Evolutionary conservation across 1,140 invertebrate genomes (phyloP).

Genomic region (Drosophila nikananu): DNA sequence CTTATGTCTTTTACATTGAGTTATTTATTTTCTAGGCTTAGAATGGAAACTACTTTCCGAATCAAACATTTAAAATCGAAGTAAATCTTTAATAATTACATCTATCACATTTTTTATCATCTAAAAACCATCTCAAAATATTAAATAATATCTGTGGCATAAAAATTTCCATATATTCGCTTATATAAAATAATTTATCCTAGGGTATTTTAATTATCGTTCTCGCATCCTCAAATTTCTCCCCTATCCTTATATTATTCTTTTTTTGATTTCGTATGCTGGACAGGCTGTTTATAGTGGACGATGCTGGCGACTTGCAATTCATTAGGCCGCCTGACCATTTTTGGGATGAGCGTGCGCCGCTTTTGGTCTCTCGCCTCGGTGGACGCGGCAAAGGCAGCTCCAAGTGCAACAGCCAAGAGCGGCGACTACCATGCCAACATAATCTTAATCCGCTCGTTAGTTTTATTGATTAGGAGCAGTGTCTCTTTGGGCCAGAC

Average conservation of each 20-base stretch:
- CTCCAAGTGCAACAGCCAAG: conserved; percentile 10
- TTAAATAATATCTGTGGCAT: background rate
- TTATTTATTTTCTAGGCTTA: background rate
- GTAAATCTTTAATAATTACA: background rate
- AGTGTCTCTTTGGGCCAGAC: conserved; percentile 63
- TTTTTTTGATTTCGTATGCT: conserved; percentile 68
- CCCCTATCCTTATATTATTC: conserved; percentile 28
- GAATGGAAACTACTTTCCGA: background rate
- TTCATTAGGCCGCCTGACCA: conserved; percentile 79
- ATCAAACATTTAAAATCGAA: background rate
- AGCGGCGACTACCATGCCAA: conserved; percentile 42
- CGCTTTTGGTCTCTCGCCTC: conserved; percentile 72
- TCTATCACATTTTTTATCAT: too few relatives aligned
- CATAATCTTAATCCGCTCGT: conserved; percentile 83
- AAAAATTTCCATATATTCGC: too few relatives aligned
- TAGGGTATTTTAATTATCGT: background rate
- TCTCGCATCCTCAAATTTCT: background rate
- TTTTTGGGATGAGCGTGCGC: conserved; percentile 79
- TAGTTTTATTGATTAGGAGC: conserved; percentile 83
- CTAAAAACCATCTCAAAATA: background rate
- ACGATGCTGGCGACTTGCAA: conserved; percentile 59
- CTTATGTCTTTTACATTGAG: background rate
- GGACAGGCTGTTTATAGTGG: conserved; percentile 35
- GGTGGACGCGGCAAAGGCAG: conserved; percentile 28
- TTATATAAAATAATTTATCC: background rate